Evolutionary conservation across 2,113 vertebrate species (phyloP).

Genomic region (Laticauda colubrina): DNA sequence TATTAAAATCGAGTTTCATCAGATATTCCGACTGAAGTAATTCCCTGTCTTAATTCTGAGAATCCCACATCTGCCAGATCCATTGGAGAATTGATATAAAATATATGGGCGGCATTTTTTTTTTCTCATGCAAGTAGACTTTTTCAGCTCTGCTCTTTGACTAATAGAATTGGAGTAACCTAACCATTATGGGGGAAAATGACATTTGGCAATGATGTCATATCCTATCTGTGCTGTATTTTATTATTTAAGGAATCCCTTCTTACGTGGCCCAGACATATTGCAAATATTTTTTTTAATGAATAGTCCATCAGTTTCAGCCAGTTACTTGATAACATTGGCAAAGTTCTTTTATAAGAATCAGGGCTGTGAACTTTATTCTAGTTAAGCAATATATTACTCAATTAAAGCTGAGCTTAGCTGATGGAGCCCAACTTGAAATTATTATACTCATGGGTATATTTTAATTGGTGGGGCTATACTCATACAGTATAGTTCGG

Average conservation of each 20-base stretch:
- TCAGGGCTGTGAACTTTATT: neutral
- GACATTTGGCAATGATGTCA: neutral
- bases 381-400: neutral
- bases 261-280: neutral
- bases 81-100: neutral
- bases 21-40: constrained; percentile 20
- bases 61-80: neutral
- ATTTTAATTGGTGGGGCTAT: neutral
- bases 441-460: neutral
- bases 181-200: neutral
- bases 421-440: neutral
- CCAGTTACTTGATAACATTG: neutral
- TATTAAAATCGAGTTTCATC: constrained; percentile 13
- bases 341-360: neutral
- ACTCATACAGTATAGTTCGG: neutral
- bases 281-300: neutral
- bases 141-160: neutral
- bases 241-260: neutral
- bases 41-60: neutral
- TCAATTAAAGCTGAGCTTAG: neutral
- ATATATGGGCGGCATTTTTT: neutral
- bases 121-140: neutral
- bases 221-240: neutral
- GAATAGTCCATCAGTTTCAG: neutral
- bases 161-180: neutral